These are phyloP conservation scores for Cyanocitta stelleri DNA, from an alignment of 2,113 vertebrate genomes.

Conservation along the genomic window DNA sequence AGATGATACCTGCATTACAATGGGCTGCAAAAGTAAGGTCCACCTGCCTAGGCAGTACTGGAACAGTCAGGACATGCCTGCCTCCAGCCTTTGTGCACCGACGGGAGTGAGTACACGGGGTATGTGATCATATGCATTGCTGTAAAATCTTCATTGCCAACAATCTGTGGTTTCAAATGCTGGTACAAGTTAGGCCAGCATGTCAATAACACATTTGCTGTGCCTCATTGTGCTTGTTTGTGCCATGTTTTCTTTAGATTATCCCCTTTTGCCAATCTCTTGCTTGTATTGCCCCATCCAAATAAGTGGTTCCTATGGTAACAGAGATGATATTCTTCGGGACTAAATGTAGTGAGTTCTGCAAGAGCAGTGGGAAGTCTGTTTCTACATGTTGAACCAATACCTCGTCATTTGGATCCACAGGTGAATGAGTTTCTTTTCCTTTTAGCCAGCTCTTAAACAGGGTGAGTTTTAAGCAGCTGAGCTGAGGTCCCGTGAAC, in stretches of 20 bases:
- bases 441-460: neutral
- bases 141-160: neutral
- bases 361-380: neutral
- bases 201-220: neutral
- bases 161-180: neutral
- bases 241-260: neutral
- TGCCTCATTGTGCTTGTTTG: neutral
- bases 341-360: neutral
- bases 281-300: neutral
- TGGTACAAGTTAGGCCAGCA: rapidly evolving
- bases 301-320: neutral
- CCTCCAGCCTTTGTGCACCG: neutral
- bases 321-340: neutral
- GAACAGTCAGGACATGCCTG: neutral
- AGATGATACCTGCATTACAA: neutral
- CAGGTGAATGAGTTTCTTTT: neutral
- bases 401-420: neutral
- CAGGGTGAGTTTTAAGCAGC: neutral
- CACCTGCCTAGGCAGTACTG: neutral
- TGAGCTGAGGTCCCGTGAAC: neutral
- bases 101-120: neutral
- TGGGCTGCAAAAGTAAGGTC: neutral
- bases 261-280: neutral
- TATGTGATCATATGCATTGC: too few species aligned
- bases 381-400: neutral